phyloP scores from a whole-genome alignment of 2,888 invertebrate genomes.

The Diplazon laetatorius region DNA sequence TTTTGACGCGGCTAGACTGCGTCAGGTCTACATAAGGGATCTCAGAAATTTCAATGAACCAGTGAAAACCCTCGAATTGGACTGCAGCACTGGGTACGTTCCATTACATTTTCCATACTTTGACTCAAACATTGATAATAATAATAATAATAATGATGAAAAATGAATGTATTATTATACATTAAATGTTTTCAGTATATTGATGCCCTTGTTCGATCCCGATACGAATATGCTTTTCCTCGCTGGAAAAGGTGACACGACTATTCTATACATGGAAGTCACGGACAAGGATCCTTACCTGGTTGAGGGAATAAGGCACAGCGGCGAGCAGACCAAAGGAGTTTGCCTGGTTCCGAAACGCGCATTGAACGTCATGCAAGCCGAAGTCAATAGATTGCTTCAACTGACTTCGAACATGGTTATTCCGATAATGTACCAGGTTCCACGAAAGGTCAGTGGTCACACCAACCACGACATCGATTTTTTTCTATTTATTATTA shows the following conservation, averaged over 20 bases:
- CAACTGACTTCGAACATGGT: constrained; percentile 94
- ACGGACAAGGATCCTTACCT: constrained; percentile 94
- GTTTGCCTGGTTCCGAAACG: constrained; percentile 96
- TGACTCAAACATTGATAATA: too few relatives aligned
- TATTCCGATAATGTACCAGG: constrained; percentile 97
- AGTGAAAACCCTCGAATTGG: constrained; percentile 91
- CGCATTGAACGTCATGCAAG: constrained; percentile 97
- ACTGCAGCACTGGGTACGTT: constrained; percentile 91
- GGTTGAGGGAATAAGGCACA: constrained; percentile 94
- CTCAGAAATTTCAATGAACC: constrained; percentile 90
- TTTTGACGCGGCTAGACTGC: constrained; percentile 93
- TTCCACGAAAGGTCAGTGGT: constrained; percentile 92
- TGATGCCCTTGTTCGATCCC: constrained; percentile 96
- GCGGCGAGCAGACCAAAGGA: constrained; percentile 97
- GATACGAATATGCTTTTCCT: constrained; percentile 98
- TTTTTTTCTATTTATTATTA: constrained; percentile 36
- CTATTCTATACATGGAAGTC: constrained; percentile 95
- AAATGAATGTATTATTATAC: background rate
- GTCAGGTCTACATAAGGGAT: constrained; percentile 95
- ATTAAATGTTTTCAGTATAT: constrained; percentile 83
- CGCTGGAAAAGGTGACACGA: constrained; percentile 97
- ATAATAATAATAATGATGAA: background rate
- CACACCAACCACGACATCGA: background rate
- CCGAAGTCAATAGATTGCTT: constrained; percentile 95
- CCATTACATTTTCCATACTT: constrained; percentile 10